Evolutionary conservation across 1,140 invertebrate species (phyloP).

Genomic region (Drosophila tristis): DNA sequence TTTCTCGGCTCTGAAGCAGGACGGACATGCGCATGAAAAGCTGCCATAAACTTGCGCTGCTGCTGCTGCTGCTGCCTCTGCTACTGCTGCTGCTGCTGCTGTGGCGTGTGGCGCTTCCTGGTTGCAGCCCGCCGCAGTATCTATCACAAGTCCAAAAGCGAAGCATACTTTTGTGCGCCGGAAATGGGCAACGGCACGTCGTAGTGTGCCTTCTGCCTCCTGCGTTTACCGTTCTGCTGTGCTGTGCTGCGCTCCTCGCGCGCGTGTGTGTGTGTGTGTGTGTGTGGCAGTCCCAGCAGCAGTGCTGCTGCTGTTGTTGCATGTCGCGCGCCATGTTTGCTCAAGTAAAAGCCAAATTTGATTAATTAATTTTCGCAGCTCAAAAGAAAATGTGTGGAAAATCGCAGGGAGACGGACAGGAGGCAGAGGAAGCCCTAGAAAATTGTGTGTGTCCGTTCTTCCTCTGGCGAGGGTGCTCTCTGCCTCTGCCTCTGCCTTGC

Average conservation of each 20-base stretch:
- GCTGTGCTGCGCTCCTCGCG: slow-evolving; percentile 10
- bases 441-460: neutral
- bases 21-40: slow-evolving; percentile 57
- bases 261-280: slow-evolving; percentile 28
- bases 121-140: slow-evolving; percentile 49
- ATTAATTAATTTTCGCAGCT: slow-evolving; percentile 56
- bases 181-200: slow-evolving; percentile 58
- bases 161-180: slow-evolving; percentile 57
- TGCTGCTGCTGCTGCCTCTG: neutral
- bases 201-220: slow-evolving; percentile 9
- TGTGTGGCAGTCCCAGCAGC: slow-evolving; percentile 1
- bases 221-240: neutral
- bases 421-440: slow-evolving; percentile 10
- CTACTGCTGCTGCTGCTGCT: neutral
- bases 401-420: slow-evolving; percentile 13
- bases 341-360: slow-evolving; percentile 66
- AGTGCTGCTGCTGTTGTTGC: slow-evolving; percentile 37
- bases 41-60: slow-evolving; percentile 40
- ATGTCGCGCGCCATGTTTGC: slow-evolving; percentile 64
- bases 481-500: too few species aligned
- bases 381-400: slow-evolving; percentile 22
- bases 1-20: too few species aligned
- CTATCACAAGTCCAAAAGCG: slow-evolving; percentile 64
- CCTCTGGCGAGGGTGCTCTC: too few species aligned
- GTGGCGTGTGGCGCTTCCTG: slow-evolving; percentile 25